Base-by-base conservation (phyloP, 1,140 invertebrate genomes). In the Caerostris extrusa region DNA sequence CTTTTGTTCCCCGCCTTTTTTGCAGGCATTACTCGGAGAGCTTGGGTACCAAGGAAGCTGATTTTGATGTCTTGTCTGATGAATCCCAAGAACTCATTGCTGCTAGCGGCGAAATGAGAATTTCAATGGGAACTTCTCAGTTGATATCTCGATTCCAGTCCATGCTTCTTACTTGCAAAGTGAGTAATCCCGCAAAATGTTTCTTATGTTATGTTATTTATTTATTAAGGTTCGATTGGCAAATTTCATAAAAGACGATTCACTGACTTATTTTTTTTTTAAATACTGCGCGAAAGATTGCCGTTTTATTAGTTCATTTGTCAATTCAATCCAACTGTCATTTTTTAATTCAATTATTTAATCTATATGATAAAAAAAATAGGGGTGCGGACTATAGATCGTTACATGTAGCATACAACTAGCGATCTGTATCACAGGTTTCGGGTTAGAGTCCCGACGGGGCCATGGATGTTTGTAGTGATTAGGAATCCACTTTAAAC, bases 41-140 rank as follows among this genome's bases (percentile, higher is more conserved):
- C 87, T 94, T 86, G 88, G 88, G 86, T 5, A 71, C 87, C 53
- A 87, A 56, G 34, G 94, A 94, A 94, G 87, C 71, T 81, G 98
- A 99, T 95, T 97, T 99, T 93, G 98, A 99, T 95, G 98, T 98
- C 96, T 97, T 99, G 95, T 97, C 97, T 94, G 98, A 99, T 95
- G 97, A 98, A 95, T 98, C 98, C 17, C 98, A 98, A 64, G 98
- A 99, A 95, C 96, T 99, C 50, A 97, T 98, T 93, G 98, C 98
- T 95, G 94, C 96, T 5, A 98, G 98, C 93, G 98, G 98, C 57
- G 98, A 99, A 96, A 97, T 97, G 5, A 97, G 98, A 95, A 98
- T 99, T 77, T 98, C 98, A n/a, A 98, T 98, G 55, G 98, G 98
- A 95, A 97, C 99, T 34, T 98, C 99, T 95, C 98, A 99, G 96